Evolutionary conservation across 2,888 invertebrate species (phyloP), one percentile per base, ranked within the genome.

Genomic region (Fabriciana adippe): DNA sequence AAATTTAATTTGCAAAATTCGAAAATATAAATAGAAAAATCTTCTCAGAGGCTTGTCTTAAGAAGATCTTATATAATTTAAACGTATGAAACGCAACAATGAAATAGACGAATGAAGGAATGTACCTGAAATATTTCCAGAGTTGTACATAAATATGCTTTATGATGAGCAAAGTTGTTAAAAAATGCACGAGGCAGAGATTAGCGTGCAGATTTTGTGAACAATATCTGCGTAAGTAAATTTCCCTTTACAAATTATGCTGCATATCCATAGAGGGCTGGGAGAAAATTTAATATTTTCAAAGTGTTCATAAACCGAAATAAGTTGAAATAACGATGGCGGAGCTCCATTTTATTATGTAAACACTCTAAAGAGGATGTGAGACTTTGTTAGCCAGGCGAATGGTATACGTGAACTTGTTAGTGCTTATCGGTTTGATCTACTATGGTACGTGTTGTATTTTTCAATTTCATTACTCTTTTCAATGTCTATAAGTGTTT

Each of bases 241-340:
- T 72, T 69, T 69, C 61, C 60, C 53, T 55, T 67, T 55, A 69
- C 72, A 72, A 72, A 69, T 72, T 69, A 71, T 57, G 41, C 59
- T 66, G 67, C 69, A 69, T 64, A 69, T 69, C 67, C 72, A 69
- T 67, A 66, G 71, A 67, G 65, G 69, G 72, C 66, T 59, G 57
- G 61, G 66, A 59, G 67, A 67, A 67, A 72, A 72, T 72, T 72
- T 72, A 72, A 72, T 72, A 71, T 71, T 69, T 72, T 64, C 72
- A 72, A 71, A 72, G 71, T 72, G 71, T 72, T 72, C 72, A 68
- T 70, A 70, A 72, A 73, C 66, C 63, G 71, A 72, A 72, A 72
- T 70, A 72, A 72, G 66, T 72, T 67, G 68, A 54, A 72, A 68
- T 73, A 72, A 73, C 68, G 67, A 67, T 66, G 69, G 56, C 60